Conservation (phyloP, 2,797 vertebrate genomes). For the Sphenopsis melanotis region DNA sequence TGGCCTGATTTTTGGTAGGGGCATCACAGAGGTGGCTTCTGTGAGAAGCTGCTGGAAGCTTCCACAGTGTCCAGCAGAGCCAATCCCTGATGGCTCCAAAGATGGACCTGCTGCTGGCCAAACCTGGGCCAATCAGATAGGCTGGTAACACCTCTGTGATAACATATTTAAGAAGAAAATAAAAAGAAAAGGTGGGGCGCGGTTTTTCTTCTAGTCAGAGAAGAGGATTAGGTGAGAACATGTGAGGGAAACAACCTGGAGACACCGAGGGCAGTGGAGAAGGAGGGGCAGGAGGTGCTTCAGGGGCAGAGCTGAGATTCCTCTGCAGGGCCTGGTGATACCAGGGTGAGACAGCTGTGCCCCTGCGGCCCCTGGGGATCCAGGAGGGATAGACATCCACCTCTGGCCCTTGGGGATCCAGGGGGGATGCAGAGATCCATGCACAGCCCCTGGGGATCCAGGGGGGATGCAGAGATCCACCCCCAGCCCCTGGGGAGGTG, state of each 20-base stretch:
- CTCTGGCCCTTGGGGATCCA: too few species aligned
- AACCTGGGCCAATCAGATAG: fast-evolving
- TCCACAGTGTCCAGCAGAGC: background rate
- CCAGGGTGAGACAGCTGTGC: background rate
- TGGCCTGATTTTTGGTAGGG: background rate
- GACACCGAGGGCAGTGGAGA: background rate
- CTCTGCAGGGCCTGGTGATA: background rate
- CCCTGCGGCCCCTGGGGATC: too few species aligned
- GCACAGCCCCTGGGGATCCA: background rate
- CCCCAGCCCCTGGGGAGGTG: too few species aligned
- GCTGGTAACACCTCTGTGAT: fast-evolving
- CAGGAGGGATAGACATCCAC: too few species aligned
- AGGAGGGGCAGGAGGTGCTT: background rate
- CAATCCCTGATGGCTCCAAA: fast-evolving
- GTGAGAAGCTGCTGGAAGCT: background rate
- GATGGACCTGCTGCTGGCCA: background rate
- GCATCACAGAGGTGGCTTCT: fast-evolving
- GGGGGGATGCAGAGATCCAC: too few species aligned
- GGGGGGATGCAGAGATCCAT: too few species aligned
- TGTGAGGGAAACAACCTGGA: background rate
- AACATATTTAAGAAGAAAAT: background rate
- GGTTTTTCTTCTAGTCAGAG: background rate
- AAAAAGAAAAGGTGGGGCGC: background rate
- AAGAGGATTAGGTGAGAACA: background rate
- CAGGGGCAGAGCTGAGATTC: background rate